Evolutionary conservation across 2,113 vertebrate genomes (phyloP), one percentile per base, ranked within the genome.

Genomic region (Eurystomus gularis): DNA sequence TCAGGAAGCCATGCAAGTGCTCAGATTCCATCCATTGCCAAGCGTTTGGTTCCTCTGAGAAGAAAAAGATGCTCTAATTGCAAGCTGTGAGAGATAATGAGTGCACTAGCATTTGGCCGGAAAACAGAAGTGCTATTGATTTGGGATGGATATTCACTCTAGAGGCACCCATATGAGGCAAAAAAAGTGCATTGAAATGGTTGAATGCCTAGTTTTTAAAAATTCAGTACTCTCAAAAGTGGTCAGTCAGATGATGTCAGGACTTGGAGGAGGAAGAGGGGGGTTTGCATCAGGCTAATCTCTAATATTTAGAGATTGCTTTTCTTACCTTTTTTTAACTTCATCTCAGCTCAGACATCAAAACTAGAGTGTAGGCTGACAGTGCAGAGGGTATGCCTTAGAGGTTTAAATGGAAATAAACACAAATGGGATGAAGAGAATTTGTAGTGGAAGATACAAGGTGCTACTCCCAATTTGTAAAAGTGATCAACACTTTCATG

Each of bases 121-220:
- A 66, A 65, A 52, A 8, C 29, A 76, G 21, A 90, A 39, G 16
- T 42, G 10, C 9, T 82, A 3, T 58, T 40, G 25, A 17, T 85
- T 69, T 80, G 25, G 18, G 31, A 28, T 79, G 24, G 48, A 18
- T 35, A 26, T 86, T 68, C 24, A 18, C 71, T 90, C 48, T 55
- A 69, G 46, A 87, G 12, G 5, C 52, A 70, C 10, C 8, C 10
- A 40, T 84, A 79, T 71, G 39, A 58, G 24, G 7, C 10, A 21
- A 64, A 80, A 52, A n/a, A 23, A 2, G 0, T 1, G 0, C 17
- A 19, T 6, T 55, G 35, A 37, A 82, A 44, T 69, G 21, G 5
- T 35, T 68, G 33, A 69, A 64, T 44, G 68, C 4, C 19, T 7
- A 1, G 15, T 61, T 71, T 55, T 21, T 19, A 29, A 31, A 82